These are phyloP conservation scores for Cardinalis cardinalis DNA, from an alignment of 2,113 vertebrate genomes.

Conservation along the genomic window DNA sequence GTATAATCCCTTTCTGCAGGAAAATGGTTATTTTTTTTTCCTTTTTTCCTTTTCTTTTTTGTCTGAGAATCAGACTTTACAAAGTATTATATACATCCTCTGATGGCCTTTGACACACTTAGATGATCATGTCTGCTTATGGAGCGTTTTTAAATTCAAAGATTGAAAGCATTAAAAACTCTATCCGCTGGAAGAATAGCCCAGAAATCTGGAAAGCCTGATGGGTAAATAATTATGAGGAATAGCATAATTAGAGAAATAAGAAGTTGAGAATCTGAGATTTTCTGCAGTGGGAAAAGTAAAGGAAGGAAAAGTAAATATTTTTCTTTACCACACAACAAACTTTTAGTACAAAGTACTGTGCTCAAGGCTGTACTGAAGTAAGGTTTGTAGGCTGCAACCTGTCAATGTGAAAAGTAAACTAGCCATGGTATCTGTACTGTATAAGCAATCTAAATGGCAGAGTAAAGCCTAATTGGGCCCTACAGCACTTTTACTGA, in stretches of 20 bases:
- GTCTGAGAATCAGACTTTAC: not conserved
- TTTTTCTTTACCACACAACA: not conserved
- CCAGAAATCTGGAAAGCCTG: not conserved
- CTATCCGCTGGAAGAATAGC: not conserved
- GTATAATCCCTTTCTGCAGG: not conserved
- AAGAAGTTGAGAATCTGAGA: not conserved
- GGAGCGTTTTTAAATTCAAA: not conserved
- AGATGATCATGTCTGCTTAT: not conserved
- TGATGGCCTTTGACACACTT: not conserved
- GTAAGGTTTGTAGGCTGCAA: not conserved
- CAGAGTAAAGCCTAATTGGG: constrained; percentile 14
- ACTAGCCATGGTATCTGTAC: not conserved
- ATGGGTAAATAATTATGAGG: not conserved
- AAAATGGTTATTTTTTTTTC: not conserved
- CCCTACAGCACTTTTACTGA: not conserved
- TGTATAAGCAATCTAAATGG: not conserved
- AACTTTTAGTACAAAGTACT: not conserved
- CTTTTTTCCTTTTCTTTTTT: not conserved
- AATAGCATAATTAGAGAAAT: not conserved
- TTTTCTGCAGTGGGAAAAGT: not conserved
- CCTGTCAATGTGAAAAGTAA: not conserved
- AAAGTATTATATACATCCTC: not conserved
- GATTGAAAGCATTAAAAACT: not conserved
- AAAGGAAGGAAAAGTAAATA: not conserved
- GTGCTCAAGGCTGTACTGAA: not conserved